Evolutionary conservation across 1,140 invertebrate genomes (phyloP).

Genomic region (Nephotettix cincticeps): DNA sequence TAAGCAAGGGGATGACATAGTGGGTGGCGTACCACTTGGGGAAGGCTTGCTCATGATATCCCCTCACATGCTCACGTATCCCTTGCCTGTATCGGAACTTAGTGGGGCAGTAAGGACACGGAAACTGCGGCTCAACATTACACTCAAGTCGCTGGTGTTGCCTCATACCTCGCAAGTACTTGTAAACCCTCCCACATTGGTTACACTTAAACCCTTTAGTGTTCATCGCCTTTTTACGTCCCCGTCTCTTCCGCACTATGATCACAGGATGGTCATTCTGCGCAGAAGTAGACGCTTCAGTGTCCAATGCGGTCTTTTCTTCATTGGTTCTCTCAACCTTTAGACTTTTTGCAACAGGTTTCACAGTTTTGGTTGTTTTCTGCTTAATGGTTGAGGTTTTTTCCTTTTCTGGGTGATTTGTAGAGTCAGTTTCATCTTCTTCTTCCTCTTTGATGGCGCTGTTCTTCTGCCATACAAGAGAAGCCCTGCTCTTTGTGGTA

Average conservation of each 20-base stretch:
- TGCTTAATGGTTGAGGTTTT: too few relatives aligned
- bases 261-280: too few relatives aligned
- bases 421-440: not conserved
- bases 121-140: slow-evolving; percentile 41
- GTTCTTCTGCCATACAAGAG: not conserved
- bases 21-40: not conserved
- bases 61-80: slow-evolving; percentile 30
- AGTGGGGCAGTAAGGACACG: slow-evolving; percentile 37
- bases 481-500: not conserved
- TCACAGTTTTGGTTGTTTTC: too few relatives aligned
- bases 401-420: not conserved
- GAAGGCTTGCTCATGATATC: slow-evolving; percentile 15
- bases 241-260: too few relatives aligned
- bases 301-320: too few relatives aligned
- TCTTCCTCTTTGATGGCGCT: not conserved
- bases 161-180: slow-evolving; percentile 51
- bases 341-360: too few relatives aligned
- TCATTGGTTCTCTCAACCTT: too few relatives aligned
- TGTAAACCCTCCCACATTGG: slow-evolving; percentile 44
- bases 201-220: not conserved
- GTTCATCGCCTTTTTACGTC: too few relatives aligned
- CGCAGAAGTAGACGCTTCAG: too few relatives aligned
- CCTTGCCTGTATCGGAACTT: slow-evolving; percentile 28
- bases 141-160: slow-evolving; percentile 57
- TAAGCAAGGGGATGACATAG: not conserved